Evolutionary conservation across 2,113 vertebrate genomes (phyloP).

Genomic region (Carassius gibelio): DNA sequence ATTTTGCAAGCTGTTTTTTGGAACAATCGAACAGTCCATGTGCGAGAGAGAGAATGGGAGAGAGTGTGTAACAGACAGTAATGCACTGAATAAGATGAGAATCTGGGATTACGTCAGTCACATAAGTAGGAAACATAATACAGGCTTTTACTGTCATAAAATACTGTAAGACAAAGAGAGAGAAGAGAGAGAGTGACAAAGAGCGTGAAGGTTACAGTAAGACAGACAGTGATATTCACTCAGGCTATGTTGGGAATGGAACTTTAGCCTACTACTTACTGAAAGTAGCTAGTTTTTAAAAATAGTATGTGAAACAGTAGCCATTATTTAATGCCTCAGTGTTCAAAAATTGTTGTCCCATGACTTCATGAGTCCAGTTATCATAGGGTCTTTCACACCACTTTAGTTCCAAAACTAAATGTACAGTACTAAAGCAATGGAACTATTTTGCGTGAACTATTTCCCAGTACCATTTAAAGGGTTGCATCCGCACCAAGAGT

Average conservation of each 20-base stretch:
- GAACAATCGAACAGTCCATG: neutral
- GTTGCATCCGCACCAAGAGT: too few species aligned
- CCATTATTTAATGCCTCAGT: neutral
- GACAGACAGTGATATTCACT: constrained; percentile 8
- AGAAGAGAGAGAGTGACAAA: constrained; percentile 55
- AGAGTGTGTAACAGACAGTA: constrained; percentile 28
- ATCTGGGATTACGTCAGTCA: constrained; percentile 70
- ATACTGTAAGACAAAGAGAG: constrained; percentile 30
- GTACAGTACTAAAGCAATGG: too few species aligned
- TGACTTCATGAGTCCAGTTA: too few species aligned
- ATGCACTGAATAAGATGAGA: constrained; percentile 53
- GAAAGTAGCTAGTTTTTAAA: neutral
- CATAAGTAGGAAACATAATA: constrained; percentile 68
- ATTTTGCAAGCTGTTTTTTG: constrained; percentile 14
- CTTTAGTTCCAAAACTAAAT: too few species aligned
- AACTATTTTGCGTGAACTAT: too few species aligned
- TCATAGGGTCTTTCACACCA: too few species aligned
- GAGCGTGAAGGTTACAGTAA: constrained; percentile 45
- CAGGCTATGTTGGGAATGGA: neutral
- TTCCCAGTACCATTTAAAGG: too few species aligned
- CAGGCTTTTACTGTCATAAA: constrained; percentile 54
- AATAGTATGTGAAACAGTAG: constrained; percentile 21
- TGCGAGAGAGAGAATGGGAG: neutral
- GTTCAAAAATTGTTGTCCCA: too few species aligned
- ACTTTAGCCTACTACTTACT: neutral